Conservation (phyloP, 2,888 invertebrate genomes). For the Pterostichus niger region DNA sequence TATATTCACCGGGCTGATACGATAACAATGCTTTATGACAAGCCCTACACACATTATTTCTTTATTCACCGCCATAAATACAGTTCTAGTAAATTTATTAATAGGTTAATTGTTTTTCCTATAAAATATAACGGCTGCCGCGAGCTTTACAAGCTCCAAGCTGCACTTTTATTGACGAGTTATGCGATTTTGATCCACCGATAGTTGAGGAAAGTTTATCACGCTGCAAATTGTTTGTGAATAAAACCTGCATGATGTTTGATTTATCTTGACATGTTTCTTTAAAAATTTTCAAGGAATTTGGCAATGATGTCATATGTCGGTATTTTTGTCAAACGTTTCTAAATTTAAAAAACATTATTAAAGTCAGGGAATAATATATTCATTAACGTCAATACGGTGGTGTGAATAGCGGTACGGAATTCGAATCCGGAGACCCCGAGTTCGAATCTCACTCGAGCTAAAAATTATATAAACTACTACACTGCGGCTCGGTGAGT, state of each 20-base stretch:
- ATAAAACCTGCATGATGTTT: neutral
- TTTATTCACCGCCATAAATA: conserved; percentile 66
- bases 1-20: conserved; percentile 61
- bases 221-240: conserved; percentile 8
- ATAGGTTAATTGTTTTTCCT: conserved; percentile 66
- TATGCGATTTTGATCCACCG: conserved; percentile 49
- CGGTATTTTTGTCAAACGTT: too few species aligned
- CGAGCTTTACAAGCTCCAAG: conserved; percentile 42
- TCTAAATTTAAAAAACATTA: too few species aligned
- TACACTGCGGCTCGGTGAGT: too few species aligned
- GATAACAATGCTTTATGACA: conserved; percentile 66
- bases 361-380: too few species aligned
- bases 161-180: conserved; percentile 43
- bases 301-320: too few species aligned
- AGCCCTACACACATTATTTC: conserved; percentile 63
- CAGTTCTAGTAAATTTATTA: conserved; percentile 64
- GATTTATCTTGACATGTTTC: neutral
- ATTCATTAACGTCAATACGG: too few species aligned
- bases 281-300: too few species aligned
- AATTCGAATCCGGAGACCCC: too few species aligned
- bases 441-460: too few species aligned
- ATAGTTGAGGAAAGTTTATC: neutral
- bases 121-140: conserved; percentile 60
- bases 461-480: too few species aligned
- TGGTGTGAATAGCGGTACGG: too few species aligned